These are phyloP conservation scores for Cryptophagus acutangulus DNA, from an alignment of 2,888 invertebrate genomes.

Conservation along the genomic window DNA sequence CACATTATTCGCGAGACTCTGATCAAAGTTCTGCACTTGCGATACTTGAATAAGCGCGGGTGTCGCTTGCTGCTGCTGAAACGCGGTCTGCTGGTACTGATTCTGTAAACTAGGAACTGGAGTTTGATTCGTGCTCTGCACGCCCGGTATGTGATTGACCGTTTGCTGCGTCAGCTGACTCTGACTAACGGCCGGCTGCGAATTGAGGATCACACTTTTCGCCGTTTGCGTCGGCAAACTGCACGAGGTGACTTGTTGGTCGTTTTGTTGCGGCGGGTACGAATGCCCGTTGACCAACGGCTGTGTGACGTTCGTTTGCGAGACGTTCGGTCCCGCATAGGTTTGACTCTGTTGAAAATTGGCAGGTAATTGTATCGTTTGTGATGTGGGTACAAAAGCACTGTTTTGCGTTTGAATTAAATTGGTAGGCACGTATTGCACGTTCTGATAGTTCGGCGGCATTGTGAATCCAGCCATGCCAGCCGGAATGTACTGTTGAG, in stretches of 20 bases:
- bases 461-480: conserved; percentile 34
- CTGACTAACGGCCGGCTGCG: conserved; percentile 18
- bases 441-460: conserved; percentile 38
- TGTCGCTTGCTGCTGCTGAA: conserved; percentile 35
- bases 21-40: conserved; percentile 26
- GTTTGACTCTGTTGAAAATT: conserved; percentile 46
- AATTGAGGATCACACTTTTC: conserved; percentile 39
- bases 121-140: conserved; percentile 11
- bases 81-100: conserved; percentile 30
- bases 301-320: conserved; percentile 32
- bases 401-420: conserved; percentile 43
- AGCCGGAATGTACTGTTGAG: conserved; percentile 39
- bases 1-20: conserved; percentile 35
- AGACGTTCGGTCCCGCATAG: conserved; percentile 39
- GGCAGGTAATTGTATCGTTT: conserved; percentile 35
- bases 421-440: conserved; percentile 45
- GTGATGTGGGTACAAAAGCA: conserved; percentile 45
- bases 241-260: conserved; percentile 28
- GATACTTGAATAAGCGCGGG: conserved; percentile 13
- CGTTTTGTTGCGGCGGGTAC: conserved; percentile 24
- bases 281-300: conserved; percentile 45
- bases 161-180: conserved; percentile 22
- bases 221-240: conserved; percentile 41
- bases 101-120: conserved; percentile 5
- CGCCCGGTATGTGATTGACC: conserved; percentile 10